Percentiles rank a stretch among this genome's conserved stretches.
These are phyloP conservation scores for Artibeus lituratus DNA, from an alignment of 2,797 vertebrate genomes.

Conservation along the genomic window DNA sequence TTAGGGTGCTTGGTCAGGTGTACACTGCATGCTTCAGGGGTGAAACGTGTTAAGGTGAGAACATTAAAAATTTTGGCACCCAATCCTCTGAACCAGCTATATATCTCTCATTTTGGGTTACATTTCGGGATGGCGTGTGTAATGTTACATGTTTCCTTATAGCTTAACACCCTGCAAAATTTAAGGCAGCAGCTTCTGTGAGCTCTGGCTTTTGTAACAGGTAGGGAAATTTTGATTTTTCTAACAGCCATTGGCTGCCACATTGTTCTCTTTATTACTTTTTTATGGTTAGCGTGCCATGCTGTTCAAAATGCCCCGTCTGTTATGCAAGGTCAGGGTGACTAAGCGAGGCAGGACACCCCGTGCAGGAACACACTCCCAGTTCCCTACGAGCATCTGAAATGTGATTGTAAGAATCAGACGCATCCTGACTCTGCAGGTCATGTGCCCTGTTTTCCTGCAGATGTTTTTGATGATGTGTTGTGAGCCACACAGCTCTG, in stretches of 20 bases:
- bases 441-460: neutral
- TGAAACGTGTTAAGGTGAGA: neutral
- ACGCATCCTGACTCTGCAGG: neutral
- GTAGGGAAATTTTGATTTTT: neutral
- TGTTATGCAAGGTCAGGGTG: conserved; percentile 24
- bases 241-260: neutral
- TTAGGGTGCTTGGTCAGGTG: neutral
- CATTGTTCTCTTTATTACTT: neutral
- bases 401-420: neutral
- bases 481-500: neutral
- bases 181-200: neutral
- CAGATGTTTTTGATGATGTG: neutral
- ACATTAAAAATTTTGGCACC: neutral
- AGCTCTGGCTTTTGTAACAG: conserved; percentile 7
- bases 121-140: neutral
- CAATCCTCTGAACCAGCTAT: neutral
- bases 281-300: neutral
- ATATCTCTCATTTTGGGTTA: neutral
- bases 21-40: neutral
- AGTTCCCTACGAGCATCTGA: neutral
- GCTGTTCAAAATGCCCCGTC: neutral
- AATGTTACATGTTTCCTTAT: neutral
- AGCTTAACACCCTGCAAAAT: neutral
- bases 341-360: neutral
- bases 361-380: neutral